Conservation (phyloP, 1,140 invertebrate genomes). For the Goniozus legneri region DNA sequence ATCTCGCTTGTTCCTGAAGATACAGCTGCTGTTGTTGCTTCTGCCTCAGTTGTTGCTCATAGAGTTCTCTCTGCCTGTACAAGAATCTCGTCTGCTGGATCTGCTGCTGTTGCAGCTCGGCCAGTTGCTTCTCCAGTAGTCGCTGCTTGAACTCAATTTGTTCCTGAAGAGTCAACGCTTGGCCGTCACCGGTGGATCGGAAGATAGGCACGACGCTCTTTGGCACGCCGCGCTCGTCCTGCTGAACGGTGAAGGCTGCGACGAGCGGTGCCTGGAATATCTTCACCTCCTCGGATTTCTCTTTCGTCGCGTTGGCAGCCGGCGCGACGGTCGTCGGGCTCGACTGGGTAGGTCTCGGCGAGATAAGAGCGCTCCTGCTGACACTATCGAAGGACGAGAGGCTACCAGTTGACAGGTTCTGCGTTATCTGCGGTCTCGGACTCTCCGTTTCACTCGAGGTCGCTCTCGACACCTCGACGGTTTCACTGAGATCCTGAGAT, state of each 20-base stretch:
- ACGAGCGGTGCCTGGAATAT: slow-evolving; percentile 76
- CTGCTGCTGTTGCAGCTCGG: slow-evolving; percentile 65
- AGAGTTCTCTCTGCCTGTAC: slow-evolving; percentile 58
- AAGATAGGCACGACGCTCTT: slow-evolving; percentile 72
- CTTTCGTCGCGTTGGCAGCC: slow-evolving; percentile 30
- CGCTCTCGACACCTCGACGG: slow-evolving; percentile 13
- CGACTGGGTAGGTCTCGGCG: slow-evolving; percentile 36
- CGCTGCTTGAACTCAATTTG: slow-evolving; percentile 67
- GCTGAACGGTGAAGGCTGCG: slow-evolving; percentile 78
- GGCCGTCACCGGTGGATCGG: slow-evolving; percentile 34
- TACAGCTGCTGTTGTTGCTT: slow-evolving; percentile 53
- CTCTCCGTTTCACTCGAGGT: slow-evolving; percentile 25
- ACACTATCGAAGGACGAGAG: slow-evolving; percentile 36
- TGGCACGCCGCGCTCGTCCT: slow-evolving; percentile 70
- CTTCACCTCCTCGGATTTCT: slow-evolving; percentile 65
- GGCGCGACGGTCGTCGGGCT: slow-evolving; percentile 30
- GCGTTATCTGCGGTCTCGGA: slow-evolving; percentile 20
- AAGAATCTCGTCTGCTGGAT: slow-evolving; percentile 67
- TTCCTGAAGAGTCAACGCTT: slow-evolving; percentile 53
- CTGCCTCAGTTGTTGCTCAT: slow-evolving; percentile 52
- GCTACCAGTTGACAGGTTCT: too few species aligned
- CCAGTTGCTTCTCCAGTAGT: slow-evolving; percentile 66
- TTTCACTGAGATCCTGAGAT: slow-evolving; percentile 5
- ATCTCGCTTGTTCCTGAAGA: slow-evolving; percentile 49
- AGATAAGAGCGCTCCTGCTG: slow-evolving; percentile 35